phyloP scores from a whole-genome alignment of 2,888 invertebrate genomes.

The Polydrusus tereticollis region DNA sequence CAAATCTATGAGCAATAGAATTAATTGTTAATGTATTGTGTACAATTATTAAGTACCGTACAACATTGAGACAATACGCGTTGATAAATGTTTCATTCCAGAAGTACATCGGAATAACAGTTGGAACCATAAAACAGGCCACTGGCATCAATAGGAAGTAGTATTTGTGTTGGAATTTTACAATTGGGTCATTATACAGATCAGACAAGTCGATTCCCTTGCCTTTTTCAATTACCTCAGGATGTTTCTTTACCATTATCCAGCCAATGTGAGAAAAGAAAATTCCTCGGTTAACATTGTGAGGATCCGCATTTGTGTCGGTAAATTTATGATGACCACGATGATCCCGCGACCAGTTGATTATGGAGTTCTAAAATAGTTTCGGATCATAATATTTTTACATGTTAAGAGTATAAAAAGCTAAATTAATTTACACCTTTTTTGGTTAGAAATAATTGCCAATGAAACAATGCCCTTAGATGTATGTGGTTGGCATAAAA shows the following conservation, averaged over 20 bases:
- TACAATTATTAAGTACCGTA: conserved; percentile 83
- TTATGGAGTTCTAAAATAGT: conserved; percentile 77
- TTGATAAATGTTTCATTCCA: conserved; percentile 82
- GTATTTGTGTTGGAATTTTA: conserved; percentile 80
- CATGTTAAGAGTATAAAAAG: too few relatives aligned
- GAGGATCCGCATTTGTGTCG: conserved; percentile 94
- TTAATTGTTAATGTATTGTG: conserved; percentile 92
- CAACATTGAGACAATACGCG: conserved; percentile 78
- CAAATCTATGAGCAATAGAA: conserved; percentile 88
- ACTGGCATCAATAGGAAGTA: conserved; percentile 81
- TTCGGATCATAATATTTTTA: too few relatives aligned
- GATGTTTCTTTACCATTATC: conserved; percentile 92
- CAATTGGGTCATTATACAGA: conserved; percentile 82
- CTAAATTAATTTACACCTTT: too few relatives aligned
- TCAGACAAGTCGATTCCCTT: conserved; percentile 88
- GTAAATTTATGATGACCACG: conserved; percentile 93
- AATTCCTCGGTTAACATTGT: conserved; percentile 92
- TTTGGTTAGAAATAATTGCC: too few relatives aligned
- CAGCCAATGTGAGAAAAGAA: conserved; percentile 97
- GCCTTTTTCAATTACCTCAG: conserved; percentile 88
- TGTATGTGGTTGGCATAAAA: too few relatives aligned
- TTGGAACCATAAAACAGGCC: conserved; percentile 81
- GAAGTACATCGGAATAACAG: conserved; percentile 77
- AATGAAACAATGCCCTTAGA: too few relatives aligned
- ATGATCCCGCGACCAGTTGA: conserved; percentile 85